Evolutionary conservation across 37 sponge, comb jelly and placozoan species (phyloP).

Genomic region (Axinella damicornis): DNA sequence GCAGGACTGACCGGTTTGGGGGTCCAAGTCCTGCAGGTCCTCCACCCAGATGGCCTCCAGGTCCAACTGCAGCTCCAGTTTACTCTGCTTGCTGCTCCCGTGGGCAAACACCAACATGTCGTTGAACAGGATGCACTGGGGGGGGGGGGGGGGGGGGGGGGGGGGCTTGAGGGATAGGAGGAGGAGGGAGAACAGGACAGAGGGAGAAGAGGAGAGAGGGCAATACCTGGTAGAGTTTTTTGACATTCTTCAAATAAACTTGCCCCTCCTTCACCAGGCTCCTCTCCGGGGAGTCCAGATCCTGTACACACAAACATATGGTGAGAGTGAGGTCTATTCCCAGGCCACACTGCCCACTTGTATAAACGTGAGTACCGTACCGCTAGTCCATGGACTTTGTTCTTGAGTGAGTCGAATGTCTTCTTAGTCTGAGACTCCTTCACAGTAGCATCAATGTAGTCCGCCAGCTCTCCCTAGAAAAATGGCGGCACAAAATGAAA

Average conservation of each 20-base stretch:
- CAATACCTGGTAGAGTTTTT: conserved; percentile 79
- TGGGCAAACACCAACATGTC: conserved; percentile 93
- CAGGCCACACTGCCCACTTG: neutral
- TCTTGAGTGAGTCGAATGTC: conserved; percentile 70
- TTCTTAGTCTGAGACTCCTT: conserved; percentile 84
- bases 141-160: neutral
- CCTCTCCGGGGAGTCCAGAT: conserved; percentile 49
- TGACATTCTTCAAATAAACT: conserved; percentile 84
- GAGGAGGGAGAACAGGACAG: conserved; percentile 13
- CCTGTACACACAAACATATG: conserved; percentile 45
- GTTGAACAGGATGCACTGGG: conserved; percentile 88
- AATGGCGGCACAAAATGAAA: neutral
- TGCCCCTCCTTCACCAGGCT: conserved; percentile 88
- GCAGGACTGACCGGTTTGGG: conserved; percentile 75
- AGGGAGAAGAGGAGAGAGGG: neutral
- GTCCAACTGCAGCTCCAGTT: conserved; percentile 79
- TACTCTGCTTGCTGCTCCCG: conserved; percentile 75
- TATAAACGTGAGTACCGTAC: no score
- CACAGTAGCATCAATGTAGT: conserved; percentile 86
- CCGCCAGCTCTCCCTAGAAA: conserved; percentile 73
- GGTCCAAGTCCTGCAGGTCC: conserved; percentile 90
- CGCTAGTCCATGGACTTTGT: conserved; percentile 80
- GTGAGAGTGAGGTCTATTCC: neutral
- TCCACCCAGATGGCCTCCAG: conserved; percentile 93
- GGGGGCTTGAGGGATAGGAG: no score